phyloP scores from a whole-genome alignment of 2,113 vertebrate species.

The Hoplias malabaricus region DNA sequence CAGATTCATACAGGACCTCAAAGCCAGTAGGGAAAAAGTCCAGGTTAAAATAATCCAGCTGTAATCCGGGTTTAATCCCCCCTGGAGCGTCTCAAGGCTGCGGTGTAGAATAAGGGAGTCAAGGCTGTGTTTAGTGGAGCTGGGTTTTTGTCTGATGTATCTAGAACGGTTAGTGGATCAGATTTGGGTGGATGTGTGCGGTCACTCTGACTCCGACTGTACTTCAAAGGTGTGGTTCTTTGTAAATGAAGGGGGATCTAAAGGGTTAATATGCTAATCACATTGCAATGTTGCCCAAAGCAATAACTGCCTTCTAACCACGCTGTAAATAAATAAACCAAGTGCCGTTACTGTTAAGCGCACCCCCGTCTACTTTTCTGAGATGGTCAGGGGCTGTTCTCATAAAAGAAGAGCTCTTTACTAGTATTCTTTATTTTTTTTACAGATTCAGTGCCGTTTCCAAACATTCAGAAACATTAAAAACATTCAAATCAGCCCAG shows the following conservation, averaged over 20 bases:
- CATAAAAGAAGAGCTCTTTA: too few relatives aligned
- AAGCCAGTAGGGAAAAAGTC: neutral
- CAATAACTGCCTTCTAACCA: neutral
- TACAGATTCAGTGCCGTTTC: too few relatives aligned
- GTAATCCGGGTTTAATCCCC: neutral
- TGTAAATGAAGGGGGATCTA: neutral
- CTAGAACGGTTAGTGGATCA: too few relatives aligned
- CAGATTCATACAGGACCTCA: neutral
- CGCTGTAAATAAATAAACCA: neutral
- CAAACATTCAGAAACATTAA: too few relatives aligned
- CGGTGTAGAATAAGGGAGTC: too few relatives aligned
- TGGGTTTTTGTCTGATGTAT: too few relatives aligned
- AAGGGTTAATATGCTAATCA: neutral
- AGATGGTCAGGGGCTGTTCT: too few relatives aligned
- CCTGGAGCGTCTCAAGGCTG: neutral
- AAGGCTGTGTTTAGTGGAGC: too few relatives aligned
- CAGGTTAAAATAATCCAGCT: slow-evolving; percentile 23
- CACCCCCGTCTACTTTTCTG: too few relatives aligned
- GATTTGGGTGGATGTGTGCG: neutral
- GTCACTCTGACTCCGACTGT: neutral
- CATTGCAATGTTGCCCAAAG: neutral
- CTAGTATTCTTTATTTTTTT: too few relatives aligned
- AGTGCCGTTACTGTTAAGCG: neutral
- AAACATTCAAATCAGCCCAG: too few relatives aligned
- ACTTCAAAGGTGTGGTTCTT: neutral